These are phyloP conservation scores for Rhinoptilus africanus DNA, from an alignment of 2,113 vertebrate genomes.

Conservation along the genomic window DNA sequence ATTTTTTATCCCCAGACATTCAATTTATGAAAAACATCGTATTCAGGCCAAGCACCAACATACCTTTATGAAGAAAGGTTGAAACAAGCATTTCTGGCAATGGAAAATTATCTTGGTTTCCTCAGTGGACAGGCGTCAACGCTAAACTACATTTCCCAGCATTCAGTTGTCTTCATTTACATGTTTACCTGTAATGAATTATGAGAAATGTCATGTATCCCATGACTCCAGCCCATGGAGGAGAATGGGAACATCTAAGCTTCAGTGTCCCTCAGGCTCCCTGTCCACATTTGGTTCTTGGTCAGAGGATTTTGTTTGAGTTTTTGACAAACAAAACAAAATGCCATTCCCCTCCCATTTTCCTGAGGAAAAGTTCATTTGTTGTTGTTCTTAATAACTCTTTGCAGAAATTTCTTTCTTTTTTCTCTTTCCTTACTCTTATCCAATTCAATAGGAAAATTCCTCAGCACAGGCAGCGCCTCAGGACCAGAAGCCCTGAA, in stretches of 20 bases:
- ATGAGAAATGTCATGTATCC: background rate
- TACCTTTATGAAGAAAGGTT: background rate
- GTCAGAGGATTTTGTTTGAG: background rate
- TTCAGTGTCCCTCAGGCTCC: background rate
- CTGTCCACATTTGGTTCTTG: background rate
- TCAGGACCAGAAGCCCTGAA: background rate
- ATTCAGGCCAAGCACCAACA: background rate
- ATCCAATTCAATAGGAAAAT: background rate
- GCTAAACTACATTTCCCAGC: background rate
- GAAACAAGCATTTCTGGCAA: background rate
- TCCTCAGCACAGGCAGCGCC: background rate
- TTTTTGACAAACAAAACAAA: background rate
- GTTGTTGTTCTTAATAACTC: background rate
- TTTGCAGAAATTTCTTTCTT: background rate
- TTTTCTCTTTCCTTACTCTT: background rate
- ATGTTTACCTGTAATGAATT: rapidly evolving
- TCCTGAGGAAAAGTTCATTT: background rate
- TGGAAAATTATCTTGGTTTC: background rate
- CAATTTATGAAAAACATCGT: background rate
- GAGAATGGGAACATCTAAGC: background rate
- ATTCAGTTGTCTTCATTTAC: background rate
- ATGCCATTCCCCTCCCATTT: background rate
- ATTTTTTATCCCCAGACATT: background rate
- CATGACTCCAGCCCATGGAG: background rate
- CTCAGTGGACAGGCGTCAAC: background rate